These are phyloP conservation scores for Gallinago jamesoni DNA, from an alignment of 2,113 vertebrate genomes.

Conservation along the genomic window DNA sequence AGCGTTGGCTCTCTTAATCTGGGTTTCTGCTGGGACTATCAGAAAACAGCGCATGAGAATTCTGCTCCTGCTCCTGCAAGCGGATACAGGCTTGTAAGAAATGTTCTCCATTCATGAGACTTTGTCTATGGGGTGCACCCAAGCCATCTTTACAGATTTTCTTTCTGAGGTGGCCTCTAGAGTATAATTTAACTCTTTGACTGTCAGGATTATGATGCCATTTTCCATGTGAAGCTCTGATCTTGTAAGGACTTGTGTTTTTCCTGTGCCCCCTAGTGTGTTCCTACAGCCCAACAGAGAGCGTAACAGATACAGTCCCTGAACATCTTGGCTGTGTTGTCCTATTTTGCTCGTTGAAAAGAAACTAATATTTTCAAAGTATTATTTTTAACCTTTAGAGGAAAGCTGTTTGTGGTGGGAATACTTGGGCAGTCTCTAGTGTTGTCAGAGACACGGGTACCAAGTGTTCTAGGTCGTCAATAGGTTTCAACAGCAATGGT, in stretches of 20 bases:
- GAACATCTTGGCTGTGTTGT: not conserved
- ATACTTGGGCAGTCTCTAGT: not conserved
- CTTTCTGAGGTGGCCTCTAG: not conserved
- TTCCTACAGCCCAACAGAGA: not conserved
- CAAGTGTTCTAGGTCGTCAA: not conserved
- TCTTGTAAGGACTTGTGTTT: not conserved
- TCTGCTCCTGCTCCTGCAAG: no score
- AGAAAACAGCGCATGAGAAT: no score
- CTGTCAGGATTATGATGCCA: not conserved
- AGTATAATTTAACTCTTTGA: not conserved
- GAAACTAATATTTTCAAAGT: not conserved
- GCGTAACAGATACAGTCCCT: not conserved
- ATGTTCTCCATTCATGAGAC: no score
- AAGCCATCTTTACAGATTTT: not conserved
- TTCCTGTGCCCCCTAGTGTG: not conserved
- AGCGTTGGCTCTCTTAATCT: no score
- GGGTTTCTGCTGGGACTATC: no score
- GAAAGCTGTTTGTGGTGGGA: not conserved
- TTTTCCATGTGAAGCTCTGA: not conserved
- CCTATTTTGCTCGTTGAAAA: not conserved
- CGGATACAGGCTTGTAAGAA: no score
- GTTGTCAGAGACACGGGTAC: not conserved
- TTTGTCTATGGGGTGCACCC: no score
- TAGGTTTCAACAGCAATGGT: not conserved
- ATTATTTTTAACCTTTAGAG: not conserved